These are phyloP conservation scores for Eucera pruinosa DNA, from an alignment of 2,888 invertebrate species.

Conservation along the genomic window DNA sequence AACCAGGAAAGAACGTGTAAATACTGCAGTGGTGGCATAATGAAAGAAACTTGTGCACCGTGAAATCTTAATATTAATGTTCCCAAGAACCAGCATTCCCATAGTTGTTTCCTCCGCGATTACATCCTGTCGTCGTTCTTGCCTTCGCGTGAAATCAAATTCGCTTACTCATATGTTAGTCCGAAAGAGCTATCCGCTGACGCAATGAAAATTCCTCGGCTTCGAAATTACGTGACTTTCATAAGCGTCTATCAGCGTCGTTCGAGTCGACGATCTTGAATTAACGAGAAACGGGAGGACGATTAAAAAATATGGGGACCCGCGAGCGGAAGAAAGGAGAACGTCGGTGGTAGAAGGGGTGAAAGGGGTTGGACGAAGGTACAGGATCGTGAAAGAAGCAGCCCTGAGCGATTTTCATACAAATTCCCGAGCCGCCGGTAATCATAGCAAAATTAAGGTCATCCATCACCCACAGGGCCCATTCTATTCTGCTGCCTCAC, in stretches of 20 bases:
- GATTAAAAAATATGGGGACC: constrained; percentile 48
- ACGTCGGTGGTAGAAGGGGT: neutral
- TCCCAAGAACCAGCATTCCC: neutral
- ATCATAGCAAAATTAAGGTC: constrained; percentile 80
- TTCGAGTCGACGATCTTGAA: constrained; percentile 23
- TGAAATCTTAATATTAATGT: constrained; percentile 3
- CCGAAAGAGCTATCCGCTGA: too few species aligned
- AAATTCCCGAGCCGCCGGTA: constrained; percentile 78
- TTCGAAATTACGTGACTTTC: constrained; percentile 7
- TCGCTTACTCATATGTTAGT: neutral
- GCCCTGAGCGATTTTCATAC: constrained; percentile 77
- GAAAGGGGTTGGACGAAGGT: constrained; percentile 24
- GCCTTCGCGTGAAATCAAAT: neutral
- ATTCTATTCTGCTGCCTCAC: constrained; percentile 71
- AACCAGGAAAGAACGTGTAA: neutral
- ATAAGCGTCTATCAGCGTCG: constrained; percentile 41
- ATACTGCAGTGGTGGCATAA: neutral
- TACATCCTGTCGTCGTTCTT: too few species aligned
- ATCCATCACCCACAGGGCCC: constrained; percentile 76
- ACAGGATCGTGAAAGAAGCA: constrained; percentile 67
- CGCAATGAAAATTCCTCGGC: neutral
- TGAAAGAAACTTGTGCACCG: neutral
- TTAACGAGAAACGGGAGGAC: constrained; percentile 28
- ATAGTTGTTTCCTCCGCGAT: too few species aligned
- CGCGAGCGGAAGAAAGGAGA: constrained; percentile 23